Evolutionary conservation across 2,113 vertebrate species (phyloP), one percentile per base, ranked within the genome.

Genomic region (Oreotrochilus melanogaster): DNA sequence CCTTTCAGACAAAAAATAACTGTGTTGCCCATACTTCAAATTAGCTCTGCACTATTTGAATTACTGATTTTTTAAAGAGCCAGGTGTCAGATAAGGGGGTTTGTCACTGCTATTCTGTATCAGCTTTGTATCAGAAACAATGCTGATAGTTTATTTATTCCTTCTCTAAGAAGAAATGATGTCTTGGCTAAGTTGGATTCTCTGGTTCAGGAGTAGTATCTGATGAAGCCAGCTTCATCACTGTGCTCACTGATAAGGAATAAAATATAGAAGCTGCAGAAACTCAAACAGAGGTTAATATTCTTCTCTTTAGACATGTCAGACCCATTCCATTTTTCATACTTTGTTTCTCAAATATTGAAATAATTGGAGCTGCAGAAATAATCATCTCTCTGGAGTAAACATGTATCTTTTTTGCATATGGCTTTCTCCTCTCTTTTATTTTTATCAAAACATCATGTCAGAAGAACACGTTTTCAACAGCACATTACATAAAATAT

Each of bases 191-290:
- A 57, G 97, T 90, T 98, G 33, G 98, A 98, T 86, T 96, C 98
- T n/a, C 96, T 98, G 88, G 97, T 98, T 98, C 97, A 93, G 97
- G 98, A 53, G 97, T 98, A 64, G 98, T 98, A 98, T 80, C 96
- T 98, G 69, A 80, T 97, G 47, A 98, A 98, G 92, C 18, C 98
- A 93, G 97, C 98, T 8, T 98, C 98, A 64, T 97, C 31, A 97
- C 97, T 97, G 96, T 98, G 33, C 74, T 98, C 84, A 97, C 95
- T 54, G 98, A 56, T 43, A n/a, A 85, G 27, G 50, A 90, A 86
- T 62, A 69, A 92, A 92, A 73, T 33, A 33, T 17, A 83, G 58
- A 86, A 95, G 74, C 95, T 39, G 98, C 96, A 72, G 98, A 97
- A 84, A 98, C 97, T 88, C 97, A 98, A 87, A 98, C 16, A 97